Conservation (phyloP, 1,140 invertebrate species). For the Zaprionus lachaisei region DNA sequence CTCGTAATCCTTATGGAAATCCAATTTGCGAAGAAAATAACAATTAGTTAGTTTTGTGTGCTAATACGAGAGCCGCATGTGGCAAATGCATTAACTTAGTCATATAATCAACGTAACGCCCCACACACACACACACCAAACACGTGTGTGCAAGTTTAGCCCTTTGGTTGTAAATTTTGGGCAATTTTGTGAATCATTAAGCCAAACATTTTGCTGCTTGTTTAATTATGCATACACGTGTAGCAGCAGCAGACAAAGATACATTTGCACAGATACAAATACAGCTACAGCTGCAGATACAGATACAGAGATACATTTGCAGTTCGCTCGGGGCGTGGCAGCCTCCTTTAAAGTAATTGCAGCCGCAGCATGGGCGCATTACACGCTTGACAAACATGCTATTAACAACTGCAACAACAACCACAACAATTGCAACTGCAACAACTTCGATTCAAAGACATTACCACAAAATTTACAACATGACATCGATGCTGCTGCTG, state of each 20-base stretch:
- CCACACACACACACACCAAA: slow-evolving; percentile 5
- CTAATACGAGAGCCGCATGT: slow-evolving; percentile 51
- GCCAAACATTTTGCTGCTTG: slow-evolving; percentile 76
- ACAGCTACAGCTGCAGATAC: slow-evolving; percentile 27
- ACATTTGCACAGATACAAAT: slow-evolving; percentile 37
- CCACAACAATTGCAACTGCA: slow-evolving; percentile 61
- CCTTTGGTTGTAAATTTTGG: slow-evolving; percentile 64
- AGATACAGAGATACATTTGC: slow-evolving; percentile 15
- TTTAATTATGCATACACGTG: slow-evolving; percentile 69
- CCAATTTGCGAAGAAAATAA: slow-evolving; percentile 78
- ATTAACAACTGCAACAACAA: slow-evolving; percentile 68
- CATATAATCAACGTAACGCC: slow-evolving; percentile 65
- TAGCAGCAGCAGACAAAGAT: slow-evolving; percentile 24
- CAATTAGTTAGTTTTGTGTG: slow-evolving; percentile 69
- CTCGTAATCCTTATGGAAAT: slow-evolving; percentile 68
- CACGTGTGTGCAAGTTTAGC: slow-evolving; percentile 18
- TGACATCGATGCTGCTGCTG: slow-evolving; percentile 61
- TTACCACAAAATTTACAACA: slow-evolving; percentile 81
- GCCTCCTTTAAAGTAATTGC: slow-evolving; percentile 67
- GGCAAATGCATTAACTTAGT: slow-evolving; percentile 67
- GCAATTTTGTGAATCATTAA: slow-evolving; percentile 80
- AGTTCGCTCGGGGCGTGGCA: slow-evolving; percentile 18
- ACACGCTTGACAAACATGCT: slow-evolving; percentile 81
- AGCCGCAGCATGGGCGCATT: slow-evolving; percentile 77
- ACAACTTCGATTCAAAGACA: slow-evolving; percentile 62